A percentile compares a stretch with the other conserved stretches of the same genome.
phyloP scores from a whole-genome alignment of 2,888 invertebrate genomes.

The Hyles lineata region DNA sequence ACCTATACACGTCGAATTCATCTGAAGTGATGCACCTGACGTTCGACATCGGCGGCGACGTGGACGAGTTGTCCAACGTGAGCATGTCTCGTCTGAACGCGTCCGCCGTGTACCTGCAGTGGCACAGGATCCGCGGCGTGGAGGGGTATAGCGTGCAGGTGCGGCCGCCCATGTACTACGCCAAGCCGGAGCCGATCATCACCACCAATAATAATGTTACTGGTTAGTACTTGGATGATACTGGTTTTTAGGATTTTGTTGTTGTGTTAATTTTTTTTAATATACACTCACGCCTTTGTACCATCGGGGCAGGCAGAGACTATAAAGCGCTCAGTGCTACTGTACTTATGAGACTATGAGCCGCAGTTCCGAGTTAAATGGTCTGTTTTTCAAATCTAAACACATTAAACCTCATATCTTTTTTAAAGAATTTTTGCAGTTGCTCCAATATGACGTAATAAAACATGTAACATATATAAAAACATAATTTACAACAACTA shows the following conservation, averaged over 20 bases:
- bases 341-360: too few relatives aligned
- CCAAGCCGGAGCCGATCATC: slow-evolving; percentile 70
- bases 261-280: too few relatives aligned
- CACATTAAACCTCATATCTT: too few relatives aligned
- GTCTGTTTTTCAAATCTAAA: too few relatives aligned
- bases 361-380: too few relatives aligned
- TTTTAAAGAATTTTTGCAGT: too few relatives aligned
- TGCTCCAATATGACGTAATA: too few relatives aligned
- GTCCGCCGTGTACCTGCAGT: slow-evolving; percentile 83
- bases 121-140: slow-evolving; percentile 85
- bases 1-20: slow-evolving; percentile 83
- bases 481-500: too few relatives aligned
- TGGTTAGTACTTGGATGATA: slow-evolving; percentile 62
- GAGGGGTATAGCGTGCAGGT: slow-evolving; percentile 86
- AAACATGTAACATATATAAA: too few relatives aligned
- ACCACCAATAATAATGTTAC: slow-evolving; percentile 77
- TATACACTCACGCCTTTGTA: too few relatives aligned
- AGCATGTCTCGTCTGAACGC: slow-evolving; percentile 76
- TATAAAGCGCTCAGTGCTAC: too few relatives aligned
- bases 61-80: slow-evolving; percentile 86
- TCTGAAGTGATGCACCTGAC: slow-evolving; percentile 85
- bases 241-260: not conserved
- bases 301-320: too few relatives aligned
- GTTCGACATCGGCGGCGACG: slow-evolving; percentile 87
- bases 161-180: slow-evolving; percentile 83